Evolutionary conservation across 2,113 vertebrate genomes (phyloP).

Genomic region (Mirounga angustirostris): DNA sequence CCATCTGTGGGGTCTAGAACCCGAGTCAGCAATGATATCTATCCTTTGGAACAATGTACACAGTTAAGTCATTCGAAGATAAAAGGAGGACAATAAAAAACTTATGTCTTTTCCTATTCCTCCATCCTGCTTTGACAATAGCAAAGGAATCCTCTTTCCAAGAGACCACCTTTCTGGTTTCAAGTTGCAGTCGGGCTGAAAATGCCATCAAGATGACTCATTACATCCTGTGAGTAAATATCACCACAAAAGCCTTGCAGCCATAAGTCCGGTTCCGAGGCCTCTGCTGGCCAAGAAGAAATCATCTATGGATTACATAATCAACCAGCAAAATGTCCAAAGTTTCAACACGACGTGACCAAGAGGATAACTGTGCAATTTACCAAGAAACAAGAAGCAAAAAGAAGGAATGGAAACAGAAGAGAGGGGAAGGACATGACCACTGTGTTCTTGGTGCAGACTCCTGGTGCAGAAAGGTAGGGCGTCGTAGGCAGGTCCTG

Average conservation of each 20-base stretch:
- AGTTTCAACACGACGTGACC: not conserved
- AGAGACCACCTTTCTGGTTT: not conserved
- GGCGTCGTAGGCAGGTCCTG: not conserved
- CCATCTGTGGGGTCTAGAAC: not conserved
- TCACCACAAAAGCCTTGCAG: not conserved
- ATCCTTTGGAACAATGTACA: not conserved
- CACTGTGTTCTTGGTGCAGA: not conserved
- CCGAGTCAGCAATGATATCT: not conserved
- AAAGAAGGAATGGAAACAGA: not conserved
- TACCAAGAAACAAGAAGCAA: not conserved
- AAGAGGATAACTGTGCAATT: not conserved
- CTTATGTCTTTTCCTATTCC: not conserved
- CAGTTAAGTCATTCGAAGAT: not conserved
- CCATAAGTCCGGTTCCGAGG: accelerated
- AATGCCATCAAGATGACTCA: not conserved
- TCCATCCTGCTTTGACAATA: not conserved
- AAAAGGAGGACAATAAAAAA: not conserved
- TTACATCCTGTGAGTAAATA: not conserved
- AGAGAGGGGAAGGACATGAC: not conserved
- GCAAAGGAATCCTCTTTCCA: not conserved
- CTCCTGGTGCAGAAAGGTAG: not conserved
- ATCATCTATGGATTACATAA: not conserved
- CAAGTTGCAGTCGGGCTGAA: not conserved
- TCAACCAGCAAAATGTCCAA: not conserved
- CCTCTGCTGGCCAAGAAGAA: not conserved